These are phyloP conservation scores for Callyntrura sp. DNA, from an alignment of 2,888 invertebrate genomes.

Conservation along the genomic window DNA sequence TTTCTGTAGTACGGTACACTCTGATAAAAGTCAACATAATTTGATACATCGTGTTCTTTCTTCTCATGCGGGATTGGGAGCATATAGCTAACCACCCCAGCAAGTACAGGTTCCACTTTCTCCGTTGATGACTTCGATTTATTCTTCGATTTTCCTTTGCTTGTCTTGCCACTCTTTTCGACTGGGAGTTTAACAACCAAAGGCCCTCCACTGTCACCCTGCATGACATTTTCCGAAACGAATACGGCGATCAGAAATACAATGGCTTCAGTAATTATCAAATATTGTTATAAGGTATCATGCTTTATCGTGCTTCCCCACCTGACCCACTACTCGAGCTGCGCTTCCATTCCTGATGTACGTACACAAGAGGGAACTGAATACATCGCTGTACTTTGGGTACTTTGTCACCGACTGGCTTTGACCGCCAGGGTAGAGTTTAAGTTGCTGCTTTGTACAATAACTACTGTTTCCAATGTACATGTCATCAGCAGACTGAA, in stretches of 20 bases:
- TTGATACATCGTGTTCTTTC: slow-evolving; percentile 63
- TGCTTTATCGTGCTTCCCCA: too few species aligned
- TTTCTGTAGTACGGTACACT: slow-evolving; percentile 73
- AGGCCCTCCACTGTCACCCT: slow-evolving; percentile 81
- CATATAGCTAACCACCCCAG: slow-evolving; percentile 78
- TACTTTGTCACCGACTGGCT: slow-evolving; percentile 28
- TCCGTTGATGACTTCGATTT: background rate
- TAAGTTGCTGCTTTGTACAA: slow-evolving; percentile 54
- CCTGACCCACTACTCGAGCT: slow-evolving; percentile 64
- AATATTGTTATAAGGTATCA: too few species aligned
- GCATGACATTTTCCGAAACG: background rate
- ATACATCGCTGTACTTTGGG: slow-evolving; percentile 77
- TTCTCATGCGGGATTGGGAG: slow-evolving; percentile 50
- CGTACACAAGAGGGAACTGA: slow-evolving; percentile 76
- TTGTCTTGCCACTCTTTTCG: background rate
- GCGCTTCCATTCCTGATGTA: slow-evolving; percentile 37
- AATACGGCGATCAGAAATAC: too few species aligned
- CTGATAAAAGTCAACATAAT: slow-evolving; percentile 80
- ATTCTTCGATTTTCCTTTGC: background rate
- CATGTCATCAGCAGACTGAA: slow-evolving; percentile 70
- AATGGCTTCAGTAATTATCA: too few species aligned
- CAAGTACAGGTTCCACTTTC: slow-evolving; percentile 52
- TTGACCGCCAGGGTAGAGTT: slow-evolving; percentile 22
- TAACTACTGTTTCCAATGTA: slow-evolving; percentile 71
- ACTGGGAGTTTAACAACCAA: slow-evolving; percentile 39